A percentile compares a stretch with the other conserved stretches of the same genome.
Evolutionary conservation across 1,140 invertebrate species (phyloP).

Genomic region (Eurosta solidaginis): DNA sequence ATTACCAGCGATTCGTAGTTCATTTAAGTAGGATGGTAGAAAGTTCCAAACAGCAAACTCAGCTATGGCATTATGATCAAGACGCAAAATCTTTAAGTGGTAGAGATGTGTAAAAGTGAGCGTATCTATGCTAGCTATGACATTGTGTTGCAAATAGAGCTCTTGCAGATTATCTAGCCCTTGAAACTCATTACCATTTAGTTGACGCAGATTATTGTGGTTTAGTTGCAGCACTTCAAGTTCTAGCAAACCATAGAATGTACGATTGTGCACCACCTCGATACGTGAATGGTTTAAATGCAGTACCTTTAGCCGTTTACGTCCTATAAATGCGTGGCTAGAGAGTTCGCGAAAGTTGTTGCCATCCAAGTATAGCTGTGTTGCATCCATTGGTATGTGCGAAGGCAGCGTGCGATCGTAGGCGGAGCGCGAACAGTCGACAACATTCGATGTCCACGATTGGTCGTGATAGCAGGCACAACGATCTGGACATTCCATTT

Average conservation of each 20-base stretch:
- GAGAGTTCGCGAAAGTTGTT: constrained; percentile 77
- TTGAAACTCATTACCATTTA: constrained; percentile 84
- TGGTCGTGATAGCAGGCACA: constrained; percentile 93
- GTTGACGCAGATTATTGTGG: constrained; percentile 73
- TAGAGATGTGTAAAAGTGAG: constrained; percentile 75
- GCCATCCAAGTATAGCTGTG: constrained; percentile 86
- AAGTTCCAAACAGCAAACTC: constrained; percentile 76
- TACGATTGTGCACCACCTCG: constrained; percentile 84
- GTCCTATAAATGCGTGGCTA: constrained; percentile 88
- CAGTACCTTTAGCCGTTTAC: constrained; percentile 81
- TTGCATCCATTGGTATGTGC: constrained; percentile 90
- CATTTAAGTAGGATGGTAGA: constrained; percentile 69
- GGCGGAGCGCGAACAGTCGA: constrained; percentile 80
- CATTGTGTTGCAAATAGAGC: constrained; percentile 84
- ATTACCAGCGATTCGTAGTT: constrained; percentile 75
- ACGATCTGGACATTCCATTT: constrained; percentile 91
- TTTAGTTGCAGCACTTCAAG: constrained; percentile 82
- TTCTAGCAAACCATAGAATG: constrained; percentile 85
- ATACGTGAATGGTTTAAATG: constrained; percentile 86
- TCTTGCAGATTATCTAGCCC: constrained; percentile 77
- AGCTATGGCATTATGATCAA: constrained; percentile 79
- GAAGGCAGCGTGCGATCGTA: constrained; percentile 76
- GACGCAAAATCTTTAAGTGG: constrained; percentile 71
- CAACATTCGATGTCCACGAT: constrained; percentile 89
- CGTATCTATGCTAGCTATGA: constrained; percentile 75